phyloP scores from a whole-genome alignment of 2,888 invertebrate genomes.

The Coremacera marginata region DNA sequence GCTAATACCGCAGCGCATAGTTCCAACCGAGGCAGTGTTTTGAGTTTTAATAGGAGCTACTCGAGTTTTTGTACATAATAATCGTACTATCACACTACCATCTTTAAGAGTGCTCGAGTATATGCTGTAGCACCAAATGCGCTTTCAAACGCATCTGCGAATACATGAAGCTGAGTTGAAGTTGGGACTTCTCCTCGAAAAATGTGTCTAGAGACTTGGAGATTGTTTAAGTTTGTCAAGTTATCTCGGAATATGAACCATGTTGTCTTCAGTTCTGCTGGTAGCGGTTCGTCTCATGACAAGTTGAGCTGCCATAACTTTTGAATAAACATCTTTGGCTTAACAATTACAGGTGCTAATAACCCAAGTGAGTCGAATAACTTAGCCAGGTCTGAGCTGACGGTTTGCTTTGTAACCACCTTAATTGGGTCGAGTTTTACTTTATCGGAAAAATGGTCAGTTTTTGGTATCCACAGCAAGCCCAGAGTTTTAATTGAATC shows the following conservation, averaged over 20 bases:
- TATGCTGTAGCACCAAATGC: background rate
- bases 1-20: background rate
- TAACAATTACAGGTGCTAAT: too few relatives aligned
- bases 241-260: too few relatives aligned
- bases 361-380: too few relatives aligned
- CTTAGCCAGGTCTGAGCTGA: background rate
- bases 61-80: too few relatives aligned
- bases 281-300: too few relatives aligned
- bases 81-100: background rate
- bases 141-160: background rate
- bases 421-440: background rate
- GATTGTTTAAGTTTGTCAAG: too few relatives aligned
- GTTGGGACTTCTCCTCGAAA: background rate
- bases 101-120: background rate
- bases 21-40: background rate
- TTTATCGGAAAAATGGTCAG: background rate
- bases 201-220: background rate
- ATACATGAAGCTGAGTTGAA: background rate
- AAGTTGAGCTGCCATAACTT: too few relatives aligned
- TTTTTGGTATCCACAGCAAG: background rate
- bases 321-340: too few relatives aligned
- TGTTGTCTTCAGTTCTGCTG: too few relatives aligned
- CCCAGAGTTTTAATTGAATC: background rate
- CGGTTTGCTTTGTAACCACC: too few relatives aligned
- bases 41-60: background rate